Evolutionary conservation across 2,113 vertebrate species (phyloP).

Genomic region (Cryptotis parvus): DNA sequence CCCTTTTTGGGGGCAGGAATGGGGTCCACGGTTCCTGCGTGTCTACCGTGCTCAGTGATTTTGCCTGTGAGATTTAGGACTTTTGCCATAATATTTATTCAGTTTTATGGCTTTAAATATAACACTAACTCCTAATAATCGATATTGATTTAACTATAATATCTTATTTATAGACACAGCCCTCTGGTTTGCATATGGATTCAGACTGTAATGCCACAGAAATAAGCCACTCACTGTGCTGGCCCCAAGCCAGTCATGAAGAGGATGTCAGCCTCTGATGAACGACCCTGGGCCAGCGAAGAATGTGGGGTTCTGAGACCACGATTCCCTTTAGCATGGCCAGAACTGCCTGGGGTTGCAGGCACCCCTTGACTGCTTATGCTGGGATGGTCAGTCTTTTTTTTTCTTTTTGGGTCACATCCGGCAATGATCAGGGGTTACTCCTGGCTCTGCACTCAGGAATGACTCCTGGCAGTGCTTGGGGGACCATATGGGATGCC

Average conservation of each 20-base stretch:
- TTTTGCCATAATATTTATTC: constrained; percentile 80
- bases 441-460: no score
- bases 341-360: not conserved
- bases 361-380: not conserved
- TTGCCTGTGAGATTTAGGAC: constrained; percentile 76
- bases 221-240: constrained; percentile 62
- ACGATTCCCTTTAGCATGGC: not conserved
- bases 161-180: constrained; percentile 82
- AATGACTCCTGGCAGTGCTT: no score
- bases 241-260: constrained; percentile 58
- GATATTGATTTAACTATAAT: constrained; percentile 84
- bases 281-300: constrained; percentile 19
- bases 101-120: constrained; percentile 81
- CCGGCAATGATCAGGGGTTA: no score
- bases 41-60: constrained; percentile 57
- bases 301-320: constrained; percentile 41
- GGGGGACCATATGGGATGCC: no score
- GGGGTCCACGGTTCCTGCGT: not conserved
- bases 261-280: constrained; percentile 28
- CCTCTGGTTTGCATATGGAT: constrained; percentile 79
- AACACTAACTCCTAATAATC: constrained; percentile 84
- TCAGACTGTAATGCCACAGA: constrained; percentile 64
- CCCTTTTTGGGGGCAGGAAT: not conserved
- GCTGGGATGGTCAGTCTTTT: no score
- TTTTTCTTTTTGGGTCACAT: no score